phyloP scores from a whole-genome alignment of 2,797 vertebrate genomes.

The Rhabdophis nuchalis region DNA sequence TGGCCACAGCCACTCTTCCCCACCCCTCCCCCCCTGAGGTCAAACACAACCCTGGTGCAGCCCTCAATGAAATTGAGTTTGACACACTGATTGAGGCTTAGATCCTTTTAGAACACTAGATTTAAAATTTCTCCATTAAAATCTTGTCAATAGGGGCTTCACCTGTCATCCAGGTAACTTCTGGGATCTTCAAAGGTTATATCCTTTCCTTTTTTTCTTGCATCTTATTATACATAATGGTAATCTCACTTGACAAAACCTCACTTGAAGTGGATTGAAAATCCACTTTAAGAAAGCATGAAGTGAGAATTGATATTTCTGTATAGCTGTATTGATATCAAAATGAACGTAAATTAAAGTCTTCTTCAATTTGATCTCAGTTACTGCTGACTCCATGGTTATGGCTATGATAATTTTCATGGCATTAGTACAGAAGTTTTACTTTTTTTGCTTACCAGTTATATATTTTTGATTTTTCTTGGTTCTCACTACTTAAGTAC shows the following conservation, averaged over 20 bases:
- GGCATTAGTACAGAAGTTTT: not conserved
- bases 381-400: not conserved
- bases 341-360: not conserved
- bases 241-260: not conserved
- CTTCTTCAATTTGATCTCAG: not conserved
- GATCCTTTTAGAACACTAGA: not conserved
- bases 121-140: not conserved
- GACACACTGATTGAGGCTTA: not conserved
- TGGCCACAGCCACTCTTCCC: too few species aligned
- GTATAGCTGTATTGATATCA: not conserved
- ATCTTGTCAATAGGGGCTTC: not conserved
- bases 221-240: not conserved
- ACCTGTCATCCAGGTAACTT: not conserved
- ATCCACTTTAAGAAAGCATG: not conserved
- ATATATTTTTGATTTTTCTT: not conserved
- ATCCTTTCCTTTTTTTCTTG: not conserved
- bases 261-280: too few species aligned
- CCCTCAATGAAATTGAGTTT: too few species aligned
- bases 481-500: not conserved
- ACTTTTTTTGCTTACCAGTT: not conserved
- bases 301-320: not conserved
- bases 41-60: too few species aligned
- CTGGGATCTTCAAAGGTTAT: not conserved
- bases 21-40: too few species aligned
- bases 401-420: not conserved